phyloP scores from a whole-genome alignment of 2,888 invertebrate genomes.

The Agrotis puta region DNA sequence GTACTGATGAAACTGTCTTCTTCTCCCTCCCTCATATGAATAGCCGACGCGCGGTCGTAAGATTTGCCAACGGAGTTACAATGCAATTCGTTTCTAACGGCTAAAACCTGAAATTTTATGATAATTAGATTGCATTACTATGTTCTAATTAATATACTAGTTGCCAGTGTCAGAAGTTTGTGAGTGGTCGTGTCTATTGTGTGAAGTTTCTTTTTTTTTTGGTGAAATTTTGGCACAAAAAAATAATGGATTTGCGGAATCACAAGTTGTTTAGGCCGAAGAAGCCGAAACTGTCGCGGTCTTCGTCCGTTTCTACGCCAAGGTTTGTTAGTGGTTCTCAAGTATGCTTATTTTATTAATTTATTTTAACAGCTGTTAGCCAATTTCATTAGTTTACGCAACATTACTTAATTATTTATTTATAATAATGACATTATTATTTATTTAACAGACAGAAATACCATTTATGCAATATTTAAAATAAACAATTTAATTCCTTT shows the following conservation, averaged over 20 bases:
- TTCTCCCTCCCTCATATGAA: slow-evolving; percentile 75
- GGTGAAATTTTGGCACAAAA: slow-evolving; percentile 40
- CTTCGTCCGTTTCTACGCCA: slow-evolving; percentile 85
- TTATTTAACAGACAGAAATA: too few relatives aligned
- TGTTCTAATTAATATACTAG: slow-evolving; percentile 87
- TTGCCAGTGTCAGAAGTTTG: slow-evolving; percentile 79
- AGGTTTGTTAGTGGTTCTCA: slow-evolving; percentile 73
- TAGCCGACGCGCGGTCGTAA: slow-evolving; percentile 74
- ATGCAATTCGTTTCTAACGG: slow-evolving; percentile 83
- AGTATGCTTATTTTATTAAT: too few relatives aligned
- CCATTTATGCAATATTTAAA: too few relatives aligned
- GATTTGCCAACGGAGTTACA: slow-evolving; percentile 77
- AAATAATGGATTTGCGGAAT: slow-evolving; percentile 85
- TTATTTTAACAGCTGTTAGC: too few relatives aligned
- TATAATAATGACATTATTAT: too few relatives aligned
- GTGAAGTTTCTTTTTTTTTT: slow-evolving; percentile 60
- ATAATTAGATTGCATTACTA: slow-evolving; percentile 86
- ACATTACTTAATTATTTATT: too few relatives aligned
- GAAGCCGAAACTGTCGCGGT: slow-evolving; percentile 80
- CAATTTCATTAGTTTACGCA: too few relatives aligned
- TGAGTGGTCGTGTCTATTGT: slow-evolving; percentile 84
- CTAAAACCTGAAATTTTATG: slow-evolving; percentile 90
- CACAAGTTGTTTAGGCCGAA: slow-evolving; percentile 80
- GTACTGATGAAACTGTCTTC: slow-evolving; percentile 27
- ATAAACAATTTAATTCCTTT: too few relatives aligned